A percentile compares a stretch with the other conserved stretches of the same genome.
Conservation (phyloP, 2,797 vertebrate species). For the Delichon dasypus region DNA sequence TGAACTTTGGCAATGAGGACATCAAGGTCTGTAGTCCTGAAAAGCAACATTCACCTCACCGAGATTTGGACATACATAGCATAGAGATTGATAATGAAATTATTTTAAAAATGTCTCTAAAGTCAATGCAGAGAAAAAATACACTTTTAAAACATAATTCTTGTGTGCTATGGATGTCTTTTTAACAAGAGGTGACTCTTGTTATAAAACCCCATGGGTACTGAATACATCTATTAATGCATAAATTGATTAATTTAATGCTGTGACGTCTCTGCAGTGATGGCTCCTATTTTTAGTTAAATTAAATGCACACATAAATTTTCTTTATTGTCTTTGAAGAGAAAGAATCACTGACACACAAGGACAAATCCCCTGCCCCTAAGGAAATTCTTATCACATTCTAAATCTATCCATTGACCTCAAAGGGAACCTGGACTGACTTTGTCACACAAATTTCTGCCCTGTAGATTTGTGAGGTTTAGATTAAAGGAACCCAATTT, state of each 20-base stretch:
- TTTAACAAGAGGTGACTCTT: neutral
- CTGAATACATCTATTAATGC: neutral
- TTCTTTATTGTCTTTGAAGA: neutral
- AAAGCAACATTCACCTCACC: neutral
- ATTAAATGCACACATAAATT: neutral
- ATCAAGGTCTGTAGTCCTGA: neutral
- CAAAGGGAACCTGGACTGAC: neutral
- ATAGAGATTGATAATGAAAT: neutral
- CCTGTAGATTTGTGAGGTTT: neutral
- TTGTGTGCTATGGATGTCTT: neutral
- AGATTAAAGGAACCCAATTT: neutral
- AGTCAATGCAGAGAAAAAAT: neutral
- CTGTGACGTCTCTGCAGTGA: neutral
- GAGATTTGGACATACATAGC: accelerated
- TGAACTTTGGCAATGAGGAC: neutral
- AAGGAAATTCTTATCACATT: neutral
- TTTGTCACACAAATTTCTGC: neutral
- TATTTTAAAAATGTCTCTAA: neutral
- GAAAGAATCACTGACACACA: neutral
- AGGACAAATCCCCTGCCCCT: neutral
- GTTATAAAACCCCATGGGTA: neutral
- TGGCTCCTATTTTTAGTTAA: neutral
- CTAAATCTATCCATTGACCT: neutral
- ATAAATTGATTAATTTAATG: neutral
- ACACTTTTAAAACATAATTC: neutral